A percentile compares a stretch with the other conserved stretches of the same genome.
Conservation (phyloP, 2,888 invertebrate species). For the Coelogynopora nodosa region DNA sequence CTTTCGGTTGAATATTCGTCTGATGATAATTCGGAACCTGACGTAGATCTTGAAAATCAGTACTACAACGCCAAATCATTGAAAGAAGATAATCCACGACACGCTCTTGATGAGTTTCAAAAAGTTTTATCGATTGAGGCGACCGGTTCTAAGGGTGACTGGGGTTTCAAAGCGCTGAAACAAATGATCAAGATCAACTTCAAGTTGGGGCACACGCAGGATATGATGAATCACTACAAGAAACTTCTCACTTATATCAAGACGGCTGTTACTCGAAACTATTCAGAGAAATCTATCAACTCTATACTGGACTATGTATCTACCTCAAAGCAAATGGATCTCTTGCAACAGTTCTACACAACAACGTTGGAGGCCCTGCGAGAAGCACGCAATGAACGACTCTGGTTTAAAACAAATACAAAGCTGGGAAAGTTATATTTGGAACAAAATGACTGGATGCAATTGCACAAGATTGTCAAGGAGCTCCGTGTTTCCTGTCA, state of each 20-base stretch:
- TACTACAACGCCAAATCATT: slow-evolving; percentile 98
- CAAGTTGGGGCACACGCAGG: slow-evolving; percentile 76
- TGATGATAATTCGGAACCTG: slow-evolving; percentile 96
- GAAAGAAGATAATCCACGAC: slow-evolving; percentile 90
- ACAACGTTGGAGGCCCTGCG: slow-evolving; percentile 69
- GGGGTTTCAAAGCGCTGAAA: slow-evolving; percentile 98
- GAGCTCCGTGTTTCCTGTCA: slow-evolving; percentile 94
- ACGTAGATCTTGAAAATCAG: slow-evolving; percentile 97
- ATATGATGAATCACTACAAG: slow-evolving; percentile 92
- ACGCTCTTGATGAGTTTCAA: slow-evolving; percentile 81
- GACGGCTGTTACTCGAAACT: slow-evolving; percentile 96
- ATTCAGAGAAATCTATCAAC: slow-evolving; percentile 98
- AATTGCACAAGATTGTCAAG: slow-evolving; percentile 90
- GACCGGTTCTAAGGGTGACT: slow-evolving; percentile 89
- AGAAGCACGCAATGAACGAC: slow-evolving; percentile 94
- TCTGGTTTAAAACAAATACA: slow-evolving; percentile 99
- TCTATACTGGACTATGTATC: slow-evolving; percentile 98
- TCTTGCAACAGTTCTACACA: slow-evolving; percentile 95
- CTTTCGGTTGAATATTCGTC: slow-evolving; percentile 80
- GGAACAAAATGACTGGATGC: slow-evolving; percentile 86
- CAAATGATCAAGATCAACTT: slow-evolving; percentile 99
- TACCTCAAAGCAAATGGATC: slow-evolving; percentile 96
- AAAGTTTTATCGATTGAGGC: slow-evolving; percentile 87
- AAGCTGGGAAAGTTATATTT: slow-evolving; percentile 96
- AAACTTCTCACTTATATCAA: slow-evolving; percentile 95